Percentiles rank a stretch among this genome's conserved stretches.
These are phyloP conservation scores for Hylia prasina DNA, from an alignment of 2,113 vertebrate genomes.

Conservation along the genomic window DNA sequence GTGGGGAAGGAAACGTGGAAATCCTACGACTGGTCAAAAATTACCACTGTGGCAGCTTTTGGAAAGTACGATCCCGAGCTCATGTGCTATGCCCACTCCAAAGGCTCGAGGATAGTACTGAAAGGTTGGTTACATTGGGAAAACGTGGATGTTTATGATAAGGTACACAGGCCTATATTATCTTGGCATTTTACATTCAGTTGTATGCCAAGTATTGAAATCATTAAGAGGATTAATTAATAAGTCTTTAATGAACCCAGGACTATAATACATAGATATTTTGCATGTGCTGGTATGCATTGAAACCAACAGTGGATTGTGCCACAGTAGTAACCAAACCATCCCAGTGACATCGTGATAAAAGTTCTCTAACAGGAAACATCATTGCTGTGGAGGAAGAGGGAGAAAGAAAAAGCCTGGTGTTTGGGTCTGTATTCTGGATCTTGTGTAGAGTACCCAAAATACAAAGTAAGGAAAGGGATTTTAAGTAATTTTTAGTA, in stretches of 20 bases:
- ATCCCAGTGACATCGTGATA: neutral
- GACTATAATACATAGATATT: neutral
- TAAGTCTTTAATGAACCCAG: neutral
- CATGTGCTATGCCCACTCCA: constrained; percentile 88
- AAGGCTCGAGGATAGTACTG: constrained; percentile 84
- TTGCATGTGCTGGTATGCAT: neutral
- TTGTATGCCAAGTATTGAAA: neutral
- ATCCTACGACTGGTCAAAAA: constrained; percentile 88
- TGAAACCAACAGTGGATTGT: neutral
- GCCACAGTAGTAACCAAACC: neutral
- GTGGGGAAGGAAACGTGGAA: constrained; percentile 86
- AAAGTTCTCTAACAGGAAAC: neutral
- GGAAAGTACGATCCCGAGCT: constrained; percentile 88
- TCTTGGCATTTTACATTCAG: neutral
- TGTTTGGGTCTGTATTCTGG: neutral
- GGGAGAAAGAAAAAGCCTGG: neutral
- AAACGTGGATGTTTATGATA: neutral
- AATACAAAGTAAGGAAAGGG: neutral
- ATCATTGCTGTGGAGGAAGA: neutral
- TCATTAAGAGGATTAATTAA: neutral
- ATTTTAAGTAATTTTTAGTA: neutral
- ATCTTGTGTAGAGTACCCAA: neutral
- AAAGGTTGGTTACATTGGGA: constrained; percentile 78
- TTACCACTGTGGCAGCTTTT: constrained; percentile 89
- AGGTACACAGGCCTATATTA: accelerated